phyloP scores from a whole-genome alignment of 2,113 vertebrate species.

The Galbula dea region DNA sequence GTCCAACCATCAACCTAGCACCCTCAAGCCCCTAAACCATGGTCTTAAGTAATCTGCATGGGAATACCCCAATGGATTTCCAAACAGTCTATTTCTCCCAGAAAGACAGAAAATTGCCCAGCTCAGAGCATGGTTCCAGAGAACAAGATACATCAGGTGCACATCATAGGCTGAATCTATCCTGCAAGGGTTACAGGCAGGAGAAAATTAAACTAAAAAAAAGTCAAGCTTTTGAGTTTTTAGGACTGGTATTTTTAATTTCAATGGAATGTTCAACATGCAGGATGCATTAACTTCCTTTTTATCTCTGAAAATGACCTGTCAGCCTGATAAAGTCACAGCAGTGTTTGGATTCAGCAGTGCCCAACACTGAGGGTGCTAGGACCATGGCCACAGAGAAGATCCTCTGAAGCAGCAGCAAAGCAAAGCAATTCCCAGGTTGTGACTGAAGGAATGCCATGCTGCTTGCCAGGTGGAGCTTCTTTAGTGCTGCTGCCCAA shows the following conservation, averaged over 20 bases:
- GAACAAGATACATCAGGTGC: not conserved
- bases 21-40: too few relatives aligned
- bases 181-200: not conserved
- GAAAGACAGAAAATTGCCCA: not conserved
- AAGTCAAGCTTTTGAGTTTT: not conserved
- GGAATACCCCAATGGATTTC: too few relatives aligned
- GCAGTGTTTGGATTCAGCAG: not conserved
- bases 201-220: not conserved
- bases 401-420: not conserved
- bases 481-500: not conserved
- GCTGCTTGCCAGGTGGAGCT: not conserved
- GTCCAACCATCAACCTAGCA: too few relatives aligned
- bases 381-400: rapidly evolving
- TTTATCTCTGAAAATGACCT: not conserved
- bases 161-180: not conserved
- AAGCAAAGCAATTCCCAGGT: not conserved
- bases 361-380: not conserved
- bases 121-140: not conserved
- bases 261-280: not conserved
- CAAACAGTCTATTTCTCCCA: not conserved
- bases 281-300: not conserved
- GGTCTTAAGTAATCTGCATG: too few relatives aligned
- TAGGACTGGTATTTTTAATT: not conserved
- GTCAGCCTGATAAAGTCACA: not conserved
- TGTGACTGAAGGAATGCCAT: rapidly evolving